Conservation (phyloP, 2,888 invertebrate genomes). For the Pegoplata infirma region DNA sequence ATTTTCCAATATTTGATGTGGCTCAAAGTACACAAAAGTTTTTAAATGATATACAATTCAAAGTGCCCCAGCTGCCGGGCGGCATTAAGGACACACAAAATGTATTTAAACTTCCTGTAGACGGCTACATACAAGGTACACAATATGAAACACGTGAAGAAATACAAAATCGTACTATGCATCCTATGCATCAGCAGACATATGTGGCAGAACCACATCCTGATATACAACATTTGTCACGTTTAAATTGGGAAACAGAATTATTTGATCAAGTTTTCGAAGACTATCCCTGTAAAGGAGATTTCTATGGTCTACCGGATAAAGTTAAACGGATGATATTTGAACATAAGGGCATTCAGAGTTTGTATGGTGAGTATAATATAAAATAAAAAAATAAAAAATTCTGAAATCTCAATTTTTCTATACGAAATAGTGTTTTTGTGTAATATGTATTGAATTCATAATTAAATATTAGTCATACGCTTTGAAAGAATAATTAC, state of each 20-base stretch:
- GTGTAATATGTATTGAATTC: too few species aligned
- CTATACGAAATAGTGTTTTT: too few species aligned
- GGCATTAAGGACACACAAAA: neutral
- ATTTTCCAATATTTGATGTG: slow-evolving; percentile 58
- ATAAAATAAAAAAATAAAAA: too few species aligned
- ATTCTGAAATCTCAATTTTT: neutral
- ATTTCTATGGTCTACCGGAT: slow-evolving; percentile 89
- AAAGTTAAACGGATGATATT: slow-evolving; percentile 85
- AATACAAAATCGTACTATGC: slow-evolving; percentile 66
- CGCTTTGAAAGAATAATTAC: too few species aligned
- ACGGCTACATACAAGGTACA: slow-evolving; percentile 68
- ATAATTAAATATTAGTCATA: too few species aligned
- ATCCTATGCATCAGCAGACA: slow-evolving; percentile 37
- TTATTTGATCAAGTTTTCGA: slow-evolving; percentile 67
- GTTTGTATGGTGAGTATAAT: slow-evolving; percentile 87
- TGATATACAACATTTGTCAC: slow-evolving; percentile 66
- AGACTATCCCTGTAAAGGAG: slow-evolving; percentile 75
- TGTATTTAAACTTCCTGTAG: slow-evolving; percentile 51
- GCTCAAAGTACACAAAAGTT: slow-evolving; percentile 75
- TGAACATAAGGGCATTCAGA: slow-evolving; percentile 86
- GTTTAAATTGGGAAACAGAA: slow-evolving; percentile 73
- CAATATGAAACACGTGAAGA: slow-evolving; percentile 73
- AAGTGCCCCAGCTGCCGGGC: slow-evolving; percentile 64
- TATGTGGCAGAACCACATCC: slow-evolving; percentile 28
- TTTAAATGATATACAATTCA: slow-evolving; percentile 72